Evolutionary conservation across 2,797 vertebrate species (phyloP).

Genomic region (Coregonus suidteri): DNA sequence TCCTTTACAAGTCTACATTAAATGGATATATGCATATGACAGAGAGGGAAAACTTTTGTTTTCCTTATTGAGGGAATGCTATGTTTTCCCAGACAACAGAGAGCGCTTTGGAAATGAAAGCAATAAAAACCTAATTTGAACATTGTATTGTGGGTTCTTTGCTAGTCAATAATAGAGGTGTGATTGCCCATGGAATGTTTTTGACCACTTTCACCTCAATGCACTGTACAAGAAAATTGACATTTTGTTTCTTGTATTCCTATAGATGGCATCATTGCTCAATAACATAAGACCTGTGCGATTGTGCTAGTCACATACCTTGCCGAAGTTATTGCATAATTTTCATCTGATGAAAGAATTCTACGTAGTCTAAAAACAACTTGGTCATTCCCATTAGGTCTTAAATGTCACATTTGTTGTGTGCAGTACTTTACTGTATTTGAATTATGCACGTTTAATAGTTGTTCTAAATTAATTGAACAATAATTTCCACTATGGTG

Average conservation of each 20-base stretch:
- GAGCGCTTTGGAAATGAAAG: constrained; percentile 78
- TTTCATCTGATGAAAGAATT: neutral
- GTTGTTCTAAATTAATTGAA: neutral
- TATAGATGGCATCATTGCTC: constrained; percentile 56
- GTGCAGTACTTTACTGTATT: neutral
- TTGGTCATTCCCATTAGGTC: neutral
- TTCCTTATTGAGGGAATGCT: constrained; percentile 37
- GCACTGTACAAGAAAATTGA: neutral
- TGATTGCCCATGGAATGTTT: constrained; percentile 3
- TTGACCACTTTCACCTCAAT: neutral
- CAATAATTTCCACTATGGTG: too few species aligned
- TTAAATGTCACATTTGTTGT: neutral
- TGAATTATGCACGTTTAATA: neutral
- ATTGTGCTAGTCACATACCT: neutral
- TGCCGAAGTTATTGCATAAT: neutral
- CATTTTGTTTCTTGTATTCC: constrained; percentile 29
- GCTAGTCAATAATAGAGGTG: neutral
- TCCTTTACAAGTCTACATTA: constrained; percentile 56
- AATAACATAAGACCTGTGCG: constrained; percentile 7
- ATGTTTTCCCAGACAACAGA: constrained; percentile 53
- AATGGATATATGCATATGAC: constrained; percentile 62
- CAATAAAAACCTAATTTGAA: constrained; percentile 76
- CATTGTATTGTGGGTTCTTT: constrained; percentile 25
- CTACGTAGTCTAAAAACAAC: too few species aligned
- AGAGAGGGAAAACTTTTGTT: constrained; percentile 54